Percentiles rank a stretch among this genome's conserved stretches.
phyloP scores from a whole-genome alignment of 2,888 invertebrate species.

The Achlya flavicornis region DNA sequence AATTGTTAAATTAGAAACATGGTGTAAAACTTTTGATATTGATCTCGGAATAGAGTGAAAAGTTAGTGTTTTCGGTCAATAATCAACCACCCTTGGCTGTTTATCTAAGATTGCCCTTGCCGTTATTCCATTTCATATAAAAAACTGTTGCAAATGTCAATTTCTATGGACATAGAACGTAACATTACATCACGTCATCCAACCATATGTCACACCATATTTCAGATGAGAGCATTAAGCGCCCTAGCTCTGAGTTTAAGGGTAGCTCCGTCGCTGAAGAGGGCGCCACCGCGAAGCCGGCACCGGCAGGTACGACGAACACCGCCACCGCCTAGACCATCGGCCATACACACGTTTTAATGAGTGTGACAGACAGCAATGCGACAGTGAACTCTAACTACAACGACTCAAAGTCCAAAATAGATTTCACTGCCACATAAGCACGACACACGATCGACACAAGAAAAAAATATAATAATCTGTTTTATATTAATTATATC shows the following conservation, averaged over 20 bases:
- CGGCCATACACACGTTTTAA: conserved; percentile 71
- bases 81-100: no score
- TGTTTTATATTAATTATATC: conserved; percentile 78
- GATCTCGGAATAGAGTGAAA: no score
- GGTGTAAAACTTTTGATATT: no score
- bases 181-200: conserved; percentile 68
- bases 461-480: conserved; percentile 75
- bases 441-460: conserved; percentile 79
- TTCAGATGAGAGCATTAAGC: conserved; percentile 90
- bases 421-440: conserved; percentile 75
- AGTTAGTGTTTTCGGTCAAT: no score
- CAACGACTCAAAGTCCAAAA: conserved; percentile 39
- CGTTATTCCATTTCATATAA: not conserved
- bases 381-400: conserved; percentile 71
- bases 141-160: conserved; percentile 2
- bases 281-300: conserved; percentile 68
- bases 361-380: conserved; percentile 74
- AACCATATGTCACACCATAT: conserved; percentile 78
- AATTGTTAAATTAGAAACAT: no score
- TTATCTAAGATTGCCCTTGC: no score
- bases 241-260: conserved; percentile 95
- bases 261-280: conserved; percentile 83
- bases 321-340: conserved; percentile 76
- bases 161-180: conserved; percentile 67
- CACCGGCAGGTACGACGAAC: conserved; percentile 70